These are phyloP conservation scores for Odontophorus gujanensis DNA, from an alignment of 2,113 vertebrate species.

Conservation along the genomic window DNA sequence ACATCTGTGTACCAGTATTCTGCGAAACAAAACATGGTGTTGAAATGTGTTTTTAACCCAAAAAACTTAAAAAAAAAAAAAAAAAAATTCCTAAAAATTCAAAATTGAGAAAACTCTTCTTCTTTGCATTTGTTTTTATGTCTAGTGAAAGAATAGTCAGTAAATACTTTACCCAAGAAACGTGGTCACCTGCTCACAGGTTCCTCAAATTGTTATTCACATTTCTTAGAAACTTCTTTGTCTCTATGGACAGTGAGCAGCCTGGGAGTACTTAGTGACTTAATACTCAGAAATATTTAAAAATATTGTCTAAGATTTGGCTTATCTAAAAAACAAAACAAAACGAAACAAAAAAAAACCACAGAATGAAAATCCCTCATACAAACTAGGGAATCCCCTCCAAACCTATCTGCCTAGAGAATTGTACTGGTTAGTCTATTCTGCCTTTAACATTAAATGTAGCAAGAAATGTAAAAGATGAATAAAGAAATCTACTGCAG, in stretches of 20 bases:
- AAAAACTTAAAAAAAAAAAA: background rate
- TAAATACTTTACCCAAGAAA: background rate
- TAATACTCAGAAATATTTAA: background rate
- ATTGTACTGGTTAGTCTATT: background rate
- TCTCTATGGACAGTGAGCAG: background rate
- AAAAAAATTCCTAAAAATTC: background rate
- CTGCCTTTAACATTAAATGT: background rate
- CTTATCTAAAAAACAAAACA: background rate
- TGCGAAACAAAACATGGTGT: constrained; percentile 9
- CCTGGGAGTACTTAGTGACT: background rate
- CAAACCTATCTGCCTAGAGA: accelerated
- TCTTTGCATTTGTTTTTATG: background rate
- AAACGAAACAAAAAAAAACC: background rate
- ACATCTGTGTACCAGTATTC: constrained; percentile 36
- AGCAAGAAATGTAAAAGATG: background rate
- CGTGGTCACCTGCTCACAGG: background rate
- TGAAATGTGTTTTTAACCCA: background rate
- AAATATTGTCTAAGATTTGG: background rate
- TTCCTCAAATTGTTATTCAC: background rate
- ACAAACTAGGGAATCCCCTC: background rate
- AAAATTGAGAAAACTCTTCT: background rate
- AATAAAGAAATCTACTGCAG: background rate
- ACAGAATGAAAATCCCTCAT: no score
- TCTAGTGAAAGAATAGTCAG: background rate
- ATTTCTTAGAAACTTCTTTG: background rate